Evolutionary conservation across 2,888 invertebrate species (phyloP).

Genomic region (Arge pagana): DNA sequence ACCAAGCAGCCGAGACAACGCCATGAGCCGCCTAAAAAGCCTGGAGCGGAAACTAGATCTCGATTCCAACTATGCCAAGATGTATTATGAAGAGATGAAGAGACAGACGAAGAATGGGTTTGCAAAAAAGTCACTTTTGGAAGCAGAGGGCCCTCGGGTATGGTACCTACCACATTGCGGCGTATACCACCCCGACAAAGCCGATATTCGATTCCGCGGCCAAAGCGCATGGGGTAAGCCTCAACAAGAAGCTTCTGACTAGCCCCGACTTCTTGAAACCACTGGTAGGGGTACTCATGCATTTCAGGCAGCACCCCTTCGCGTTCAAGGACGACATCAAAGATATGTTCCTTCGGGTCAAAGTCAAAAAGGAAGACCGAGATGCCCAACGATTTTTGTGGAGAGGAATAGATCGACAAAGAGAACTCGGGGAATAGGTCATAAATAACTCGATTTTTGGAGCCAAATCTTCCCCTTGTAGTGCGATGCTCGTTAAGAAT

Average conservation of each 20-base stretch:
- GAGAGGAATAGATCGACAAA: background rate
- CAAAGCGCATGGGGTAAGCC: slow-evolving; percentile 30
- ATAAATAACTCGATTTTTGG: slow-evolving; percentile 38
- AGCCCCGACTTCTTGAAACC: slow-evolving; percentile 46
- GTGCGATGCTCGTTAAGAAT: slow-evolving; percentile 42
- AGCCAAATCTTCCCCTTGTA: slow-evolving; percentile 37
- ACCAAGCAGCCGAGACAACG: background rate
- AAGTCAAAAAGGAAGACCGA: slow-evolving; percentile 37
- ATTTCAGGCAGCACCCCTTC: slow-evolving; percentile 45
- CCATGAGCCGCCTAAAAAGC: slow-evolving; percentile 13
- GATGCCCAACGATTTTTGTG: slow-evolving; percentile 35
- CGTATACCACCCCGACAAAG: slow-evolving; percentile 21
- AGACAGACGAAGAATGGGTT: slow-evolving; percentile 22
- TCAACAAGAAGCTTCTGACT: slow-evolving; percentile 40
- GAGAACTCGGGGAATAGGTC: slow-evolving; percentile 25
- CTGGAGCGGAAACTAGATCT: slow-evolving; percentile 26
- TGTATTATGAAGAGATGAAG: slow-evolving; percentile 25
- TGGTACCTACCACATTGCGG: slow-evolving; percentile 38
- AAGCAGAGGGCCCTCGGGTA: background rate
- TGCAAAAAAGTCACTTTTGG: too few species aligned
- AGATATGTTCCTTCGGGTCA: slow-evolving; percentile 47
- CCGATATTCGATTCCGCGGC: slow-evolving; percentile 9
- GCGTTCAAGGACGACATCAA: slow-evolving; percentile 46
- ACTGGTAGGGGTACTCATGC: slow-evolving; percentile 45
- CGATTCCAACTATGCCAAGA: slow-evolving; percentile 23